These are phyloP conservation scores for Hirudo medicinalis DNA, from an alignment of 1,140 invertebrate genomes.

Conservation along the genomic window DNA sequence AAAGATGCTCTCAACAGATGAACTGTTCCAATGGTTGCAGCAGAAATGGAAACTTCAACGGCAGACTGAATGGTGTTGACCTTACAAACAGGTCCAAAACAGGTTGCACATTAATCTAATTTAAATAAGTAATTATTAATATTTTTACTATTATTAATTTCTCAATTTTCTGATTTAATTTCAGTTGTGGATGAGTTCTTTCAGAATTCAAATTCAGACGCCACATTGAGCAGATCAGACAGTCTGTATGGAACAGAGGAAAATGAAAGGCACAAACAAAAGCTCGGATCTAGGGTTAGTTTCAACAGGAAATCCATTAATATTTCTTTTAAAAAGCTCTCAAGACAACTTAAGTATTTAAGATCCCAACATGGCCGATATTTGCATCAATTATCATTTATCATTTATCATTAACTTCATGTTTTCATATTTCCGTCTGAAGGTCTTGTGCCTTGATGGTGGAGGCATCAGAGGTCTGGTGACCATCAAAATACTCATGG, in stretches of 20 bases:
- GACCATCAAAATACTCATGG: constrained; percentile 69
- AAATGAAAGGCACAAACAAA: background rate
- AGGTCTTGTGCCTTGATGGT: constrained; percentile 73
- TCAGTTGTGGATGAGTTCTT: background rate
- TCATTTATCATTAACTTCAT: background rate
- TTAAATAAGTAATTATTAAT: too few species aligned
- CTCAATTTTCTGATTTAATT: background rate
- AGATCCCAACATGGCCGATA: too few species aligned
- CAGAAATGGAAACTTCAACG: constrained; percentile 40
- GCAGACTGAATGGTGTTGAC: constrained; percentile 24
- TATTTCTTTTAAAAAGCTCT: too few species aligned
- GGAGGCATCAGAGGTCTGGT: constrained; percentile 83
- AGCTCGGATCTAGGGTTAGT: background rate
- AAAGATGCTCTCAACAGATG: constrained; percentile 41
- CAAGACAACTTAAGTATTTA: too few species aligned
- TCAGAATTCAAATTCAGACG: background rate
- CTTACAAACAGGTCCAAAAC: too few species aligned
- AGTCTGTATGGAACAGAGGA: background rate
- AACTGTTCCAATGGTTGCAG: constrained; percentile 48
- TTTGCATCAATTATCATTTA: too few species aligned
- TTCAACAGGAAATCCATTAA: too few species aligned
- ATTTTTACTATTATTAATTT: too few species aligned
- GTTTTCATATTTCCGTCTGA: background rate
- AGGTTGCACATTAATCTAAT: too few species aligned
- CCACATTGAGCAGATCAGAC: background rate